Evolutionary conservation across 2,797 vertebrate genomes (phyloP).

Genomic region (Siniperca obscura): DNA sequence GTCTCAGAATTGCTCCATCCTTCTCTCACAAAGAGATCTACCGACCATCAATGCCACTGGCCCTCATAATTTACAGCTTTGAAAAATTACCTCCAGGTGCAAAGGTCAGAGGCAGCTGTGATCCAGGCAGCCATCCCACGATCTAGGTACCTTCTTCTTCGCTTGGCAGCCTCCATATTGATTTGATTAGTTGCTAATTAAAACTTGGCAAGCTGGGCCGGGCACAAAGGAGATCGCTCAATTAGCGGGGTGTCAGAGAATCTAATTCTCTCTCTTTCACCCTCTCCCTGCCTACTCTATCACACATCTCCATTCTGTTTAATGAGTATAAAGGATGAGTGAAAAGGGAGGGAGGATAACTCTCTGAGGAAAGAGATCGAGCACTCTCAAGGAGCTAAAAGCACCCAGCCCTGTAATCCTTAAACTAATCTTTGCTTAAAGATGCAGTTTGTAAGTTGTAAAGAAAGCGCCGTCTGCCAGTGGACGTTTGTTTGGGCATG

Average conservation of each 20-base stretch:
- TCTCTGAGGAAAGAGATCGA: constrained; percentile 66
- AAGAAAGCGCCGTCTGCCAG: constrained; percentile 60
- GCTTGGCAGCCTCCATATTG: constrained; percentile 90
- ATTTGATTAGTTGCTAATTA: constrained; percentile 98
- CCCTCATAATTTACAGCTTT: constrained; percentile 51
- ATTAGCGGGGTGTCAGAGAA: constrained; percentile 95
- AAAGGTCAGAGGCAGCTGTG: constrained; percentile 72
- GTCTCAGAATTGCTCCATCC: constrained; percentile 29
- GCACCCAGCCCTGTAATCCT: constrained; percentile 78
- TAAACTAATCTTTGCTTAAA: constrained; percentile 82
- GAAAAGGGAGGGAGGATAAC: constrained; percentile 60
- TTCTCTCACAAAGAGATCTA: constrained; percentile 10
- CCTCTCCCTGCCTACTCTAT: constrained; percentile 78
- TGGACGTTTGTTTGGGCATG: constrained; percentile 62
- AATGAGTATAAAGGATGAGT: constrained; percentile 78
- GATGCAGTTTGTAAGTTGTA: constrained; percentile 72
- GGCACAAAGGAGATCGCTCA: constrained; percentile 91
- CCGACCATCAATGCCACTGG: constrained; percentile 25
- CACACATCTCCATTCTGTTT: constrained; percentile 77
- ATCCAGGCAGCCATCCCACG: constrained; percentile 63
- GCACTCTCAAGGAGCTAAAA: constrained; percentile 70
- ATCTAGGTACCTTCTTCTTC: constrained; percentile 63
- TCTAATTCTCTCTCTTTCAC: constrained; percentile 92
- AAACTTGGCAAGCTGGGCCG: constrained; percentile 90
- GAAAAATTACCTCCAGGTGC: constrained; percentile 48